A percentile compares a stretch with the other conserved stretches of the same genome.
Evolutionary conservation across 2,113 vertebrate species (phyloP).

Genomic region (Perca schrenkii): DNA sequence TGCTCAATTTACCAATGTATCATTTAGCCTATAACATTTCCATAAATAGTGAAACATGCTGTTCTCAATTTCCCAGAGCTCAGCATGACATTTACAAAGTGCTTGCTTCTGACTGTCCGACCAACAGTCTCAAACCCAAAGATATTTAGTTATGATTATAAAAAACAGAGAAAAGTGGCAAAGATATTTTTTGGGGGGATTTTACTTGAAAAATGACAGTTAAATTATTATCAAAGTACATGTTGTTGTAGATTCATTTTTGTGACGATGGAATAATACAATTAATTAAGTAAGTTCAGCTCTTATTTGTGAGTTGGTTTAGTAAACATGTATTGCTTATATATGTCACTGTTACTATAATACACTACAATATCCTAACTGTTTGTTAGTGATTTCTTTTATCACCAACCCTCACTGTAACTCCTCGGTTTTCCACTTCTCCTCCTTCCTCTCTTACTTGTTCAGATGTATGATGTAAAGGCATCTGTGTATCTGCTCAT

Average conservation of each 20-base stretch:
- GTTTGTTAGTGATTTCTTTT: background rate
- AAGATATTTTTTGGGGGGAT: too few species aligned
- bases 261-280: background rate
- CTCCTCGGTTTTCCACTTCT: slow-evolving; percentile 15
- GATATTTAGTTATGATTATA: background rate
- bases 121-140: background rate
- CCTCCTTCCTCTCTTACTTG: background rate
- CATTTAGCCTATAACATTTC: too few species aligned
- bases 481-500: slow-evolving; percentile 22
- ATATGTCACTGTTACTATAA: background rate
- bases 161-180: background rate
- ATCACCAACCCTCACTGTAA: background rate
- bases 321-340: background rate
- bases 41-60: background rate
- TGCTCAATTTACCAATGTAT: background rate
- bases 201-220: background rate
- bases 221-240: background rate
- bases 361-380: background rate
- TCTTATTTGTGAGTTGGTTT: background rate
- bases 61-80: background rate
- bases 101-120: background rate
- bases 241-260: background rate
- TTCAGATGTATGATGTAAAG: slow-evolving; percentile 30
- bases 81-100: background rate
- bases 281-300: background rate